These are phyloP conservation scores for Horisme vitalbata DNA, from an alignment of 2,888 invertebrate species.

Conservation along the genomic window DNA sequence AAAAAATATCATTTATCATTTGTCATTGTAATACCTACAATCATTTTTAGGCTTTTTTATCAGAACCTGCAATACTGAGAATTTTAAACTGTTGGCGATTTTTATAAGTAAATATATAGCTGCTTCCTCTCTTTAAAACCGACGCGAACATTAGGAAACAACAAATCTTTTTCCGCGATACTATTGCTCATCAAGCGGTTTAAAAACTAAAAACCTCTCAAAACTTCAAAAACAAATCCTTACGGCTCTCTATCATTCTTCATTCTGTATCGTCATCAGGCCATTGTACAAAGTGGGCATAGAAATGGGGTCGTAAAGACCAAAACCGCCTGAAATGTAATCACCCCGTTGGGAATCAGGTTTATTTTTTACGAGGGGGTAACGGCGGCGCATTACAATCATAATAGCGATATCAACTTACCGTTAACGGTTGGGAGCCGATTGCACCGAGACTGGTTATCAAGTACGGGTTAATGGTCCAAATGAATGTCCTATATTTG, in stretches of 20 bases:
- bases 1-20: too few relatives aligned
- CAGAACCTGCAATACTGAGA: too few relatives aligned
- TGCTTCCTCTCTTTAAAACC: too few relatives aligned
- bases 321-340: conserved; percentile 53
- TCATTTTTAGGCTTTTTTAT: too few relatives aligned
- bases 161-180: too few relatives aligned
- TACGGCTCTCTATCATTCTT: conserved; percentile 8
- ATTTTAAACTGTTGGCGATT: too few relatives aligned
- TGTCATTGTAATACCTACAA: too few relatives aligned
- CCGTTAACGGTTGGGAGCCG: conserved; percentile 71
- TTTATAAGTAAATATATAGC: too few relatives aligned
- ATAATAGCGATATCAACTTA: conserved; percentile 76
- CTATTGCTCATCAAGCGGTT: too few relatives aligned
- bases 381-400: conserved; percentile 78
- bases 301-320: conserved; percentile 38
- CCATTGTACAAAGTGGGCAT: conserved; percentile 30
- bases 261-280: conserved; percentile 28
- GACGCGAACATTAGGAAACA: too few relatives aligned
- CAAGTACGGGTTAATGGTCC: too few relatives aligned
- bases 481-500: too few relatives aligned
- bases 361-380: conserved; percentile 48
- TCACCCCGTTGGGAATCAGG: conserved; percentile 55
- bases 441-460: conserved; percentile 28
- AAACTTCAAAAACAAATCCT: not conserved
- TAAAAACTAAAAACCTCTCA: not conserved